Percentiles rank a stretch among this genome's conserved stretches.
phyloP scores from a whole-genome alignment of 2,113 vertebrate species.

The Tetraodon nigroviridis region DNA sequence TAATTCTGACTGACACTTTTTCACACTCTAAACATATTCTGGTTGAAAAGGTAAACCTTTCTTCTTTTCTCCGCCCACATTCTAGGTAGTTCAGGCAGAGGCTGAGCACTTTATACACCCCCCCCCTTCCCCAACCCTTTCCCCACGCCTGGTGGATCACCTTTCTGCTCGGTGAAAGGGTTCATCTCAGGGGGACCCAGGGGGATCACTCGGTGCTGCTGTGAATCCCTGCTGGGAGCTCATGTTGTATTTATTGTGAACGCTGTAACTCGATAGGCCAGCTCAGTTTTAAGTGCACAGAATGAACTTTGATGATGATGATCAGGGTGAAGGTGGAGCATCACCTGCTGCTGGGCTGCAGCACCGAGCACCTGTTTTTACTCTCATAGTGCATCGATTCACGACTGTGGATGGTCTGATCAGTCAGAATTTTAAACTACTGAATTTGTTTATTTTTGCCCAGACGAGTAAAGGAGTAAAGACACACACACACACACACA shows the following conservation, averaged over 20 bases:
- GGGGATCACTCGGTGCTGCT: slow-evolving; percentile 40
- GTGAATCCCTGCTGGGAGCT: slow-evolving; percentile 32
- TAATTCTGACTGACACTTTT: no score
- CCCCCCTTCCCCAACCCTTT: no score
- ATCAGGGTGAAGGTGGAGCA: slow-evolving; percentile 22
- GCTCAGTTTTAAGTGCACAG: slow-evolving; percentile 49
- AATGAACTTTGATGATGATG: slow-evolving; percentile 55
- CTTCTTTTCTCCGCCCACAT: slow-evolving; percentile 12
- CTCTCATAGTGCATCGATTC: slow-evolving; percentile 54
- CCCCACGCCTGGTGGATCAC: slow-evolving; percentile 35
- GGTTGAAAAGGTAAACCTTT: slow-evolving; percentile 6
- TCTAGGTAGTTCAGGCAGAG: slow-evolving; percentile 20
- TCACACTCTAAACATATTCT: no score
- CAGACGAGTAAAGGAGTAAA: no score
- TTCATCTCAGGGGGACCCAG: slow-evolving; percentile 30
- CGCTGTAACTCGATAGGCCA: slow-evolving; percentile 55
- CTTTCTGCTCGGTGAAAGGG: slow-evolving; percentile 29
- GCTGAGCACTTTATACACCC: slow-evolving; percentile 7
- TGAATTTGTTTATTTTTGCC: no score
- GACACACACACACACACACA: no score
- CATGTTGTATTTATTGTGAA: slow-evolving; percentile 41
- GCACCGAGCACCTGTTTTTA: slow-evolving; percentile 48
- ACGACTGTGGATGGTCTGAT: slow-evolving; percentile 43
- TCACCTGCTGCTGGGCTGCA: not conserved
- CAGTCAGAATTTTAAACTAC: slow-evolving; percentile 50